These are phyloP conservation scores for Ptiloglossa arizonensis DNA, from an alignment of 1,140 invertebrate genomes.

Conservation along the genomic window DNA sequence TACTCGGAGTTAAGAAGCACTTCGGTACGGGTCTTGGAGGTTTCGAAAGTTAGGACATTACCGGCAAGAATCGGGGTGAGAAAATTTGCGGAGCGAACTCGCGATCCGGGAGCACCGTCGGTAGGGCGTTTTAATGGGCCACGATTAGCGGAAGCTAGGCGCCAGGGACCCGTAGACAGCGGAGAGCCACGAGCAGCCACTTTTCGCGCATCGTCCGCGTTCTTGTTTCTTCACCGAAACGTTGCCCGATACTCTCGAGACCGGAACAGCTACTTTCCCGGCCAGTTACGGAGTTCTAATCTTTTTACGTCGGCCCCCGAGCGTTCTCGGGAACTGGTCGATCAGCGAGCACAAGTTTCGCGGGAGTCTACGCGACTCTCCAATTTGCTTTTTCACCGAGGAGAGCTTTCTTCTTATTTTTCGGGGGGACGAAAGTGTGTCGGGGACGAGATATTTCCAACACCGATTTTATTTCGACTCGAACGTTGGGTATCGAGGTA, in stretches of 20 bases:
- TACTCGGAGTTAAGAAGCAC: constrained; percentile 58
- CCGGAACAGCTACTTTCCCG: constrained; percentile 28
- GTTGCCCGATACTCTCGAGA: constrained; percentile 58
- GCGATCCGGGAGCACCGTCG: constrained; percentile 46
- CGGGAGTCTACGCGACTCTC: neutral
- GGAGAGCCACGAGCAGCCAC: constrained; percentile 69
- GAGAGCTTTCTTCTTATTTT: no score
- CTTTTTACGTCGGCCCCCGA: constrained; percentile 28
- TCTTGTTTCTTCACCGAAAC: constrained; percentile 58
- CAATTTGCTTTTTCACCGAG: no score
- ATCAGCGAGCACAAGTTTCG: neutral
- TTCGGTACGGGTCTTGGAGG: constrained; percentile 61
- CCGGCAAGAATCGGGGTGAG: constrained; percentile 75
- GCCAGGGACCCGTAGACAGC: constrained; percentile 75
- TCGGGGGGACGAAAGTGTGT: no score
- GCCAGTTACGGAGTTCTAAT: constrained; percentile 43
- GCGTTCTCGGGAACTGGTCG: neutral
- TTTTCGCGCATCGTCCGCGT: constrained; percentile 69
- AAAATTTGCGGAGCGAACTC: constrained; percentile 73
- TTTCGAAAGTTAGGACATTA: constrained; percentile 78
- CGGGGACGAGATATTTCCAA: no score
- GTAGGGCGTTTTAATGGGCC: constrained; percentile 78
- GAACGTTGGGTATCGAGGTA: no score
- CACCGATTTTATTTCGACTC: no score
- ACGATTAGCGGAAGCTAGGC: constrained; percentile 80